Evolutionary conservation across 2,888 invertebrate species (phyloP), one percentile per base, ranked within the genome.

Genomic region (Villa cingulata): DNA sequence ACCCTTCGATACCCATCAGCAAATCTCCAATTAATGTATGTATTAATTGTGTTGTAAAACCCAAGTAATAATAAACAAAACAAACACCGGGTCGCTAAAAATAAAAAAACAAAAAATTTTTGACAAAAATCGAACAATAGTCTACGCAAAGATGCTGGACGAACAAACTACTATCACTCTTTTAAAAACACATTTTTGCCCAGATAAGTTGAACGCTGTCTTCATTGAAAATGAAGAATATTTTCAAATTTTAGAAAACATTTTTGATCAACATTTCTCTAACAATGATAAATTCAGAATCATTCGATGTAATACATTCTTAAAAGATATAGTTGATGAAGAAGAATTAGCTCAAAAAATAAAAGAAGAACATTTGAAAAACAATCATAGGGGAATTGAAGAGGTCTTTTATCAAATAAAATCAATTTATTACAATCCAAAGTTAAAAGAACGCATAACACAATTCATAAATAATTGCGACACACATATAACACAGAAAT

Each of bases 351-450:
- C 51, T 7, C 45, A 49, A 50, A 45, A 53, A 19, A 54, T 54
- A 43, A 37, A 41, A 43, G 19, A 48, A n/a, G 51, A 50, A 43
- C 51, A 54, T 29, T 43, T 51, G 48, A 27, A 43, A 16, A 56
- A n/a, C n/a, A n/a, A n/a, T n/a, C n/a, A n/a, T n/a, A n/a, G n/a
- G n/a, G n/a, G n/a, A n/a, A 58, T 53, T 15, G 46, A 48, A 12
- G 45, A 51, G 34, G 53, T 50, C 42, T 52, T 50, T 37, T 45
- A 51, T 38, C 44, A 49, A 10, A 44, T 51, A 16, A 53, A 53
- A 51, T 39, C 45, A 2, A 10, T 40, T 18, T 43, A 52, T 10
- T 55, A 51, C 37, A 46, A 53, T 19, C 54, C 56, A 4, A 48
- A 52, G 6, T 19, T 54, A 9, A 51, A 46, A 41, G 36, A 36